Evolutionary conservation across 64 coral and sea anemone genomes (phyloP).

Genomic region (Orbicella faveolata): DNA sequence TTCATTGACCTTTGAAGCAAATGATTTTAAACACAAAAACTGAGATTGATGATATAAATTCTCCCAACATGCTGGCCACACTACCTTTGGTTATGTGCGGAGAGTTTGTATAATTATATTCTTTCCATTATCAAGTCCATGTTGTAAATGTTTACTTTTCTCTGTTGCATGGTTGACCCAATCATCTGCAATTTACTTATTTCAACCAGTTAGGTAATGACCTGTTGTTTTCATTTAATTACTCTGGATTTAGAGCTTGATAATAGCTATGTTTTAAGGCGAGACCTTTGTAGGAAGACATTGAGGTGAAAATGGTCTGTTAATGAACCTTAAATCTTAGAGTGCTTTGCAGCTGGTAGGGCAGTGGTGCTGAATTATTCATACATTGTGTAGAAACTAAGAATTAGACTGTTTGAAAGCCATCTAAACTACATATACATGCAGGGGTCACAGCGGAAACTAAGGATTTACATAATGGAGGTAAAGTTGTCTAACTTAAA

Average conservation of each 20-base stretch:
- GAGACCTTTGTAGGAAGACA: background rate
- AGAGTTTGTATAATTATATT: background rate
- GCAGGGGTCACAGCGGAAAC: slow-evolving; percentile 41
- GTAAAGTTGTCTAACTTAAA: background rate
- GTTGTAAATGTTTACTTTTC: background rate
- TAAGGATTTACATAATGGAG: slow-evolving; percentile 45
- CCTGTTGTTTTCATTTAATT: too few relatives aligned
- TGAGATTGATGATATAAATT: background rate
- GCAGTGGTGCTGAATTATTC: slow-evolving; percentile 27
- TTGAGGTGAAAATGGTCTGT: background rate
- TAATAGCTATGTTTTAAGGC: background rate
- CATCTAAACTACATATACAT: slow-evolving; percentile 29
- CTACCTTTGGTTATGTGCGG: background rate
- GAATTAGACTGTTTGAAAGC: slow-evolving; percentile 27
- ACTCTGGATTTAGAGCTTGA: too few relatives aligned
- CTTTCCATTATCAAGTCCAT: background rate
- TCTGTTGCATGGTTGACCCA: background rate
- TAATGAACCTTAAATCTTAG: slow-evolving; percentile 42
- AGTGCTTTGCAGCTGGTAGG: slow-evolving; percentile 45
- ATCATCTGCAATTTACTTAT: background rate
- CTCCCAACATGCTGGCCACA: background rate
- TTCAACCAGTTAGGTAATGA: background rate
- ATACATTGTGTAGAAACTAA: slow-evolving; percentile 32
- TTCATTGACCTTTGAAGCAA: background rate
- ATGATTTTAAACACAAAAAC: background rate